These are phyloP conservation scores for Eilema depressum DNA, from an alignment of 2,888 invertebrate species.

Conservation along the genomic window DNA sequence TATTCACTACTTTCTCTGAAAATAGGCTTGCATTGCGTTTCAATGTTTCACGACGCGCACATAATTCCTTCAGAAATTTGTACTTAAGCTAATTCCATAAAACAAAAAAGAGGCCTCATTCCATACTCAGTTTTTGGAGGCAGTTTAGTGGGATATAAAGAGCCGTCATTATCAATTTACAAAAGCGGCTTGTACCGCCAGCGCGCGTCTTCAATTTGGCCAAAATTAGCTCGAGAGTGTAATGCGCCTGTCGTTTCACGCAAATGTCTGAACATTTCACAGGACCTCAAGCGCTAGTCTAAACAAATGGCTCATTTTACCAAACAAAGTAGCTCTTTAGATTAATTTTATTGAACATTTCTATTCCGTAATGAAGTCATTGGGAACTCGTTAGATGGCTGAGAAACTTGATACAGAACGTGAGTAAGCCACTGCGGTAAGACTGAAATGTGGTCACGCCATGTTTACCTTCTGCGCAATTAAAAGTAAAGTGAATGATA, in stretches of 20 bases:
- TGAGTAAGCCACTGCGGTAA: background rate
- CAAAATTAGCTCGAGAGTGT: background rate
- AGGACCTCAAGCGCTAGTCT: background rate
- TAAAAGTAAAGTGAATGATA: background rate
- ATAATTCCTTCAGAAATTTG: no score
- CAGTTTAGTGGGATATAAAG: no score
- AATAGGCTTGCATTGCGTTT: no score
- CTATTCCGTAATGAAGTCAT: background rate
- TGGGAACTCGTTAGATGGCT: background rate
- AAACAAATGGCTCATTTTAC: background rate
- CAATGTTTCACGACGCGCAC: no score
- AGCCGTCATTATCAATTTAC: background rate
- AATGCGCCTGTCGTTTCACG: background rate
- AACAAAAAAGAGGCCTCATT: background rate
- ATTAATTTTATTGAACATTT: background rate
- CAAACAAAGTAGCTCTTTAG: background rate
- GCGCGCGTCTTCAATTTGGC: background rate
- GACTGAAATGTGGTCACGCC: background rate
- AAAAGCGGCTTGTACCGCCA: background rate
- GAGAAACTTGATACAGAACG: background rate
- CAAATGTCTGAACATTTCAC: background rate
- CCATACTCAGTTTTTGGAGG: no score
- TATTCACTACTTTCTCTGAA: no score
- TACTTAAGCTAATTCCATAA: background rate
- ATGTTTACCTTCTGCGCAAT: background rate